Conservation (phyloP, 2,797 vertebrate genomes). For the Strix occidentalis region DNA sequence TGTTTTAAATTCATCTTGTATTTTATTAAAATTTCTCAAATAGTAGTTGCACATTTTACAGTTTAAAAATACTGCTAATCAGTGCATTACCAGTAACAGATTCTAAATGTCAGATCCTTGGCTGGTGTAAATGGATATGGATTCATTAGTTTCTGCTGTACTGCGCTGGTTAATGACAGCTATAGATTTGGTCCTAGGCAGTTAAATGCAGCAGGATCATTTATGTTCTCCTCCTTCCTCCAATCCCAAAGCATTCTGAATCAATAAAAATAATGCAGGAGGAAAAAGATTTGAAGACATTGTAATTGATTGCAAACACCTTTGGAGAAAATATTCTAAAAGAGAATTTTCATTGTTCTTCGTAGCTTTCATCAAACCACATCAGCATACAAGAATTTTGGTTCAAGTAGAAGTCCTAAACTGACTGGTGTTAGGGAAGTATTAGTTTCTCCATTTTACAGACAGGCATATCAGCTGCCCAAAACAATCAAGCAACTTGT, state of each 20-base stretch:
- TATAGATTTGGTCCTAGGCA: background rate
- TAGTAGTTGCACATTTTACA: background rate
- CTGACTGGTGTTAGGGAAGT: background rate
- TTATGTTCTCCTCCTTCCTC: background rate
- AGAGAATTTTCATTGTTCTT: background rate
- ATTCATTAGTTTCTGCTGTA: conserved; percentile 35
- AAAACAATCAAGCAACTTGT: background rate
- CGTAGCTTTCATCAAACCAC: background rate
- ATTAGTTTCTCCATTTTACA: background rate
- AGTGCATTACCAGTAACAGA: background rate
- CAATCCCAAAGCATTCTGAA: background rate
- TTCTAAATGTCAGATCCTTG: conserved; percentile 25
- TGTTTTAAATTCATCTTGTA: conserved; percentile 6
- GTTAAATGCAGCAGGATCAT: background rate
- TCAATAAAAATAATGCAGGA: conserved; percentile 6
- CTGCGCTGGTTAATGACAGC: conserved; percentile 7
- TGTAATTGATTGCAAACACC: background rate
- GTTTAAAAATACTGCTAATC: conserved; percentile 37
- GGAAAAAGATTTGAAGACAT: background rate
- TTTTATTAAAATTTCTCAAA: conserved; percentile 28
- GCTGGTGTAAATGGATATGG: background rate
- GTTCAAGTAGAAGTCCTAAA: background rate
- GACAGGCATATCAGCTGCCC: background rate
- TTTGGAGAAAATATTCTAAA: background rate
- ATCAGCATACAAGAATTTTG: background rate